Evolutionary conservation across 2,797 vertebrate genomes (phyloP).

Genomic region (Argya squamiceps): DNA sequence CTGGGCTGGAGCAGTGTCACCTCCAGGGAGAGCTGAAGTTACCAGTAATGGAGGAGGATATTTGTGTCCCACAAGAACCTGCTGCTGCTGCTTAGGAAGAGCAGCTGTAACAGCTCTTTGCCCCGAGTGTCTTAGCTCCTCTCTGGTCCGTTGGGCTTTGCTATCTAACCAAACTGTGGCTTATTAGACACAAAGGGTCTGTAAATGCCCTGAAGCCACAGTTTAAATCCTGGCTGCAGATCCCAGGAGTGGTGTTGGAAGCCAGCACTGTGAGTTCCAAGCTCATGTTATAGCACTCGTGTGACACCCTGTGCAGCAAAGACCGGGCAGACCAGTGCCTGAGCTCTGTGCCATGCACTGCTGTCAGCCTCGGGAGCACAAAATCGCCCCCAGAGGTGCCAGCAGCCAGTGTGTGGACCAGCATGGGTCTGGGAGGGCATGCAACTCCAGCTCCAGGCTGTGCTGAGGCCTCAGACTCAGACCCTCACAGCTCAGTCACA

Average conservation of each 20-base stretch:
- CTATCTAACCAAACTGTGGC: not conserved
- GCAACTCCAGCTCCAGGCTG: not conserved
- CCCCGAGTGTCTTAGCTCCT: not conserved
- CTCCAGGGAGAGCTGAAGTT: not conserved
- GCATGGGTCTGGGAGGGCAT: accelerated
- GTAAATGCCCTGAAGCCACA: not conserved
- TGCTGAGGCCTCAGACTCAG: accelerated
- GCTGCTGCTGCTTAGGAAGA: not conserved
- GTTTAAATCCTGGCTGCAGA: not conserved
- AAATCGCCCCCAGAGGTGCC: accelerated
- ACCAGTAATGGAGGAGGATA: not conserved
- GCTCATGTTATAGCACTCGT: accelerated
- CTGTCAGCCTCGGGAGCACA: not conserved
- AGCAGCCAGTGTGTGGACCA: not conserved
- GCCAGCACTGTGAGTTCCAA: not conserved
- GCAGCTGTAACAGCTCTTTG: not conserved
- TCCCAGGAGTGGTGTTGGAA: not conserved
- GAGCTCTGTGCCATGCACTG: accelerated
- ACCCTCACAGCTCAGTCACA: accelerated
- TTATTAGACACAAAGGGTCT: not conserved
- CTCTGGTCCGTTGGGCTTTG: not conserved
- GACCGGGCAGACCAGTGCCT: accelerated
- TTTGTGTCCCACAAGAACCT: not conserved
- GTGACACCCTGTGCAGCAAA: accelerated
- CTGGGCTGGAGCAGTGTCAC: not conserved